phyloP scores from a whole-genome alignment of 2,797 vertebrate genomes.

The Hippopotamyrus pictus region DNA sequence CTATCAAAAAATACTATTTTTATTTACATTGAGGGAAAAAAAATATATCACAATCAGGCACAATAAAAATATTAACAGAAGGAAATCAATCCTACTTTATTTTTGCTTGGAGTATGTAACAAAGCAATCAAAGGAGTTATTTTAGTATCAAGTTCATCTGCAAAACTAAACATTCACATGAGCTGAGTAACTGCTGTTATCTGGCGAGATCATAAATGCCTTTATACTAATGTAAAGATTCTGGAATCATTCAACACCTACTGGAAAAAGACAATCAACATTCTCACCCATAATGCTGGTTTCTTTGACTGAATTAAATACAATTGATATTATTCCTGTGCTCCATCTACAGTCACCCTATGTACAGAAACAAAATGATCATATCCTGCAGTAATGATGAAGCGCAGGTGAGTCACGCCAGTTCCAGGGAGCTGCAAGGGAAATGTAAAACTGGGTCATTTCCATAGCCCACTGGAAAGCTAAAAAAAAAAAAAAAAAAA shows the following conservation, averaged over 20 bases:
- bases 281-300: neutral
- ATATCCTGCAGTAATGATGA: constrained; percentile 79
- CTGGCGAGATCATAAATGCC: neutral
- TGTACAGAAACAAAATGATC: constrained; percentile 89
- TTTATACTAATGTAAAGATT: neutral
- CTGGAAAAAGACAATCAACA: neutral
- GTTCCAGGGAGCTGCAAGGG: constrained; percentile 67
- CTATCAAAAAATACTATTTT: neutral
- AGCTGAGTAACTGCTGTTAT: neutral
- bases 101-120: neutral
- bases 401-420: constrained; percentile 74
- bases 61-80: neutral
- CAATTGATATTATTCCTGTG: constrained; percentile 11
- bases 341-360: constrained; percentile 55
- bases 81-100: neutral
- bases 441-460: constrained; percentile 19
- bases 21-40: neutral
- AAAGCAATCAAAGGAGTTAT: neutral
- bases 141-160: neutral
- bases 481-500: neutral
- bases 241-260: neutral
- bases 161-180: neutral
- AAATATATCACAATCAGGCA: neutral
- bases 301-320: neutral
- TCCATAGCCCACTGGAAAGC: neutral